Evolutionary conservation across 2,113 vertebrate species (phyloP), one percentile per base, ranked within the genome.

Genomic region (Peucedramus taeniatus): DNA sequence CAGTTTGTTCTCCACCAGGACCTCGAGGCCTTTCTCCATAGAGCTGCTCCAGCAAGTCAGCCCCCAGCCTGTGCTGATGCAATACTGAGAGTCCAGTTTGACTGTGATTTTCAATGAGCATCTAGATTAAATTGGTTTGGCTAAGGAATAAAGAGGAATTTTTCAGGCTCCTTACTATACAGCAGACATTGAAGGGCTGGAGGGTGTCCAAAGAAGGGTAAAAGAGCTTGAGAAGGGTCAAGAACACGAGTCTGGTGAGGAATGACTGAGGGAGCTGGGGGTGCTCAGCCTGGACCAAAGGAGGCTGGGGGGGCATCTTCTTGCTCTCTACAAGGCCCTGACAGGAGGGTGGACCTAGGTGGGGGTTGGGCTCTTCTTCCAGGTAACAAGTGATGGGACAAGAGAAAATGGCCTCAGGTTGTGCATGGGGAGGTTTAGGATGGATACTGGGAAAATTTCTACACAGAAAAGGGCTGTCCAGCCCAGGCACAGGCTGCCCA

Each of bases 1-100:
- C 35, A 80, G 35, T 11, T 49, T 79, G 30, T 5, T 63, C 40
- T 47, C 49, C 75, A 61, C 23, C 20, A 63, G 24, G n/a, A 54
- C 6, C 20, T 30, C 0, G 0, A 64, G 7, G 4, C 10, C 20
- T 42, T 57, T 81, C 27, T 57, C 51, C 10, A 3, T 3, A 15
- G 19, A 59, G 37, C 51, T 65, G 33, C 27, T 65, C 33, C 44
- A 65, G 51, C 50, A 81, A 56, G 37, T 15, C 9, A 2, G 47
- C 13, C 20, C 19, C 40, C 20, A 71, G 51, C 7, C 51, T 51
- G 33, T 74, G 37, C 22, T 57, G 59, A 12, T 28, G 51, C 23
- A 50, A 65, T 59, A 44, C 17, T 5, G 13, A 56, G n/a, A 61
- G n/a, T 37, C 17, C 9, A 23, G 16, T 16, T 37, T 27, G 17